A percentile compares a stretch with the other conserved stretches of the same genome.
These are phyloP conservation scores for Sebastes iracundus DNA, from an alignment of 2,797 vertebrate genomes.

Conservation along the genomic window DNA sequence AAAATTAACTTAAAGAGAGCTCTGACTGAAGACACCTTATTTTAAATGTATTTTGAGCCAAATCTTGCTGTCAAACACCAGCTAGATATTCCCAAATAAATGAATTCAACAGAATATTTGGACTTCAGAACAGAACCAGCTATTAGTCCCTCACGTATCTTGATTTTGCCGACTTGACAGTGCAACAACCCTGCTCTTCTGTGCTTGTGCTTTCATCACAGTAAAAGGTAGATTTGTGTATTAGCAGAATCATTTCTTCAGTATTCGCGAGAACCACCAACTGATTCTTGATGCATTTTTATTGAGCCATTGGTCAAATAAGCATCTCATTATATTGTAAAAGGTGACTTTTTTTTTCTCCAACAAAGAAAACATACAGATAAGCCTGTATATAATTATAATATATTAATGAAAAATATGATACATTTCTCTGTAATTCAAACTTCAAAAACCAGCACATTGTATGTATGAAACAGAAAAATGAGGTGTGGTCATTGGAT, in stretches of 20 bases:
- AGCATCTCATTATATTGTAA: conserved; percentile 69
- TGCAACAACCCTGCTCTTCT: neutral
- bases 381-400: conserved; percentile 26
- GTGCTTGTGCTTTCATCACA: neutral
- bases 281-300: conserved; percentile 69
- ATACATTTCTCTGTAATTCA: conserved; percentile 57
- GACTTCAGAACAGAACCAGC: neutral
- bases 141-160: neutral
- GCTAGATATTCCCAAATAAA: neutral
- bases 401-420: conserved; percentile 65
- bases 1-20: neutral
- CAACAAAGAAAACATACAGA: conserved; percentile 66
- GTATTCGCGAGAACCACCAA: neutral
- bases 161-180: neutral
- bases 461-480: conserved; percentile 47
- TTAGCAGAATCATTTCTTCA: neutral
- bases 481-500: conserved; percentile 35
- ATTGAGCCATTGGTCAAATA: conserved; percentile 77
- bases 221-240: neutral
- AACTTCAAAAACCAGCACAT: conserved; percentile 63
- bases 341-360: conserved; percentile 46
- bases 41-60: neutral
- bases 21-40: neutral
- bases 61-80: neutral
- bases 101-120: neutral